Evolutionary conservation across 2,888 invertebrate species (phyloP), one percentile per base, ranked within the genome.

Genomic region (Napeogenes inachia): DNA sequence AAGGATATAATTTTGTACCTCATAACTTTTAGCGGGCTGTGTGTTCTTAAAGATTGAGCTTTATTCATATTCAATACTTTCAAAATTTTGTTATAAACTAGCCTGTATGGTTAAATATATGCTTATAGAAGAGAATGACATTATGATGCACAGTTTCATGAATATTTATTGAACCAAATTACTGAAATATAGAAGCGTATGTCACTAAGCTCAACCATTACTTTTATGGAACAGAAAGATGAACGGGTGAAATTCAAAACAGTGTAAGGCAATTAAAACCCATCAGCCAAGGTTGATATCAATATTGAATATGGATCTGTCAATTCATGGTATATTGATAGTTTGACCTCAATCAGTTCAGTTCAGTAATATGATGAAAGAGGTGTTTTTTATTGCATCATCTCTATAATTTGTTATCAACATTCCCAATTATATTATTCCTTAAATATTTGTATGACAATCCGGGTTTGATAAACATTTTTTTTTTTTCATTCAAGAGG

Each of bases 371-470:
- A 77, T 80, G 84, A 82, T 79, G 88, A 81, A 81, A 88, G 75
- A 71, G 72, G 66, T 80, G 77, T 81, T 85, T 79, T 76, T 76
- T n/a, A 82, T 88, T 88, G 88, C 88, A 82, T 87, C 88, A 87
- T 66, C 70, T 30, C 30, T 30, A 30, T 50, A 50, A 50, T 50
- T 50, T 10, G 50, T 30, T 30, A 50, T 30, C 13, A 30, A 50
- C 30, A 30, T 5, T 30, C 5, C 2, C 2, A 12, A 42, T 42
- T 42, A 42, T 10, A 42, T 42, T 42, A 10, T 42, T 10, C 42
- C 12, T 42, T 1, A 42, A 10, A 42, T 42, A 42, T 42, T 42
- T 42, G 10, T 8, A 38, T 38, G 38, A 38, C 8, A 21, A 21
- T 21, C 21, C 21, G 21, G 21, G 21, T 21, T 21, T 21, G 21